A percentile compares a stretch with the other conserved stretches of the same genome.
phyloP scores from a whole-genome alignment of 2,797 vertebrate genomes.

The Lutjanus campechanus region DNA sequence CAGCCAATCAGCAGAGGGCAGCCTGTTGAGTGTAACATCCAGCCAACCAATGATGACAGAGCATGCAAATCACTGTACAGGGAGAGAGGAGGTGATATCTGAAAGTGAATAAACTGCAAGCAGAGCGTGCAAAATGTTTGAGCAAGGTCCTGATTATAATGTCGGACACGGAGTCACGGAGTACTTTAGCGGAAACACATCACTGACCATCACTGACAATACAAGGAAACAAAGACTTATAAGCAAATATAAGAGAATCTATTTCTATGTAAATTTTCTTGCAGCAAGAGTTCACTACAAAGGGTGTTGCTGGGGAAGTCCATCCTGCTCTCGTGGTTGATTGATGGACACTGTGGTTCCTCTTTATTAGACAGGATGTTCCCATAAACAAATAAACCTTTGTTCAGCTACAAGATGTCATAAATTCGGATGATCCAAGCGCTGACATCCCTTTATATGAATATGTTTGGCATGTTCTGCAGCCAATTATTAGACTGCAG shows the following conservation, averaged over 20 bases:
- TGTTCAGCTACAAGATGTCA: background rate
- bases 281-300: background rate
- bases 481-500: background rate
- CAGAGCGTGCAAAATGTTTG: slow-evolving; percentile 38
- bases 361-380: background rate
- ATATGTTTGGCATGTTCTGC: background rate
- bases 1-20: slow-evolving; percentile 79
- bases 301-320: background rate
- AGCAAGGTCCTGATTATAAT: slow-evolving; percentile 33
- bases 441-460: slow-evolving; percentile 1
- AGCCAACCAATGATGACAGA: slow-evolving; percentile 74
- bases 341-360: background rate
- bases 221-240: background rate
- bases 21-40: slow-evolving; percentile 57
- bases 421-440: background rate
- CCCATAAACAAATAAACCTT: background rate
- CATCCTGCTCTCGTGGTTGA: background rate
- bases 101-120: slow-evolving; percentile 47
- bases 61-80: slow-evolving; percentile 74
- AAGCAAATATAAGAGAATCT: background rate
- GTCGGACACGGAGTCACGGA: slow-evolving; percentile 14
- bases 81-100: slow-evolving; percentile 46
- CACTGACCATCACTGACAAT: background rate
- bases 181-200: slow-evolving; percentile 1
- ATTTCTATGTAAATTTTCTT: background rate